Evolutionary conservation across 2,113 vertebrate species (phyloP).

Genomic region (Eira barbara): DNA sequence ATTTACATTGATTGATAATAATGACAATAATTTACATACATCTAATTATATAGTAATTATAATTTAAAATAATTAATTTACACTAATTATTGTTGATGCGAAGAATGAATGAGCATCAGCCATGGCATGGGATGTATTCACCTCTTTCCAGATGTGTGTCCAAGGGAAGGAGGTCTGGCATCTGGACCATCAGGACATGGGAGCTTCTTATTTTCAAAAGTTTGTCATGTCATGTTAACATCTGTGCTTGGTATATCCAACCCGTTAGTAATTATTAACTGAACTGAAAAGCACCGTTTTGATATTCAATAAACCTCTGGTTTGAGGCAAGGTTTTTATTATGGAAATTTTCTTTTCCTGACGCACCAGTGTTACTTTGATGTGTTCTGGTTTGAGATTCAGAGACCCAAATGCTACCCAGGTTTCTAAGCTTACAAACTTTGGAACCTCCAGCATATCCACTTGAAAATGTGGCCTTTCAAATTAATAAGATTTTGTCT

Average conservation of each 20-base stretch:
- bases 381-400: conserved; percentile 30
- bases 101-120: neutral
- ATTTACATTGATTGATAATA: neutral
- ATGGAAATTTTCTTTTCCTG: conserved; percentile 32
- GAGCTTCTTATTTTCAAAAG: neutral
- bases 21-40: neutral
- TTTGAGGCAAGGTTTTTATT: conserved; percentile 41
- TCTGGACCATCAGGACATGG: neutral
- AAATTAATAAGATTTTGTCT: neutral
- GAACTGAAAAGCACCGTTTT: conserved; percentile 13
- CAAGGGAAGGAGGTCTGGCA: neutral
- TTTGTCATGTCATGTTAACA: neutral
- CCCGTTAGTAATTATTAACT: neutral
- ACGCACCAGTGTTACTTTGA: conserved; percentile 36
- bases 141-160: neutral
- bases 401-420: conserved; percentile 13
- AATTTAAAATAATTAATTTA: neutral
- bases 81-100: neutral
- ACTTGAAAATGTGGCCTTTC: conserved; percentile 23
- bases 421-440: conserved; percentile 42
- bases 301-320: neutral
- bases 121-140: too few species aligned
- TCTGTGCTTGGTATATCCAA: neutral
- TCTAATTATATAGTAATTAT: neutral
- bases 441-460: neutral